Base-by-base conservation (phyloP, 2,888 invertebrate genomes). In the Lampropteryx suffumata region DNA sequence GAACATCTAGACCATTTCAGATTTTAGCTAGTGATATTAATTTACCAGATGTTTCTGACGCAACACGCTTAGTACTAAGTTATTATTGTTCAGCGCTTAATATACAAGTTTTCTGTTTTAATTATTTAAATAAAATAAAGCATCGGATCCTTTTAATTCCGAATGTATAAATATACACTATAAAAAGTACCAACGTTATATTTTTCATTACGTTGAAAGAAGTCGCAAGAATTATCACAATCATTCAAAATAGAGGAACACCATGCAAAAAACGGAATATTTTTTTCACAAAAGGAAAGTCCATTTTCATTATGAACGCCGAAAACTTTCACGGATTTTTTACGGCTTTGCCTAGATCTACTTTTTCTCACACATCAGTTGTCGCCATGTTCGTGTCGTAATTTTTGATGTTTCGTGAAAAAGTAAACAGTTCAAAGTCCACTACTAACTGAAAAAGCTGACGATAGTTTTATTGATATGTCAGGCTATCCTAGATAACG, bases 321-420 rank as follows among this genome's bases (percentile, higher is more conserved):
- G 28, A 52, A 56, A 56, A 55, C 50, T 54, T 55, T 59, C 32
- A 49, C 45, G 37, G 37, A 29, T 52, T 55, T 59, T 53, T 46
- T 27, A 43, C 52, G 44, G 43, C 58, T 61, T 57, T 62, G 63
- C 60, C 60, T 59, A 47, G 59, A 64, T 64, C 60, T 62, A 59
- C 68, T 69, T 72, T 73, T 75, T 69, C 65, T 63, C 51, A 65
- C 69, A 71, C 71, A 72, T 74, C 71, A 71, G 65, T 61, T 63
- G 45, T 43, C 42, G 53, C 58, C 57, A 54, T 61, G 59, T 44
- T 64, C 54, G 39, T 17, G 4, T 17, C n/a, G n/a, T n/a, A n/a
- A n/a, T n/a, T n/a, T n/a, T n/a, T n/a, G n/a, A n/a, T n/a, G n/a
- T n/a, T n/a, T n/a, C n/a, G n/a, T n/a, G n/a, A n/a, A n/a, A n/a